phyloP scores from a whole-genome alignment of 2,797 vertebrate genomes.

The Malacoraja senta region DNA sequence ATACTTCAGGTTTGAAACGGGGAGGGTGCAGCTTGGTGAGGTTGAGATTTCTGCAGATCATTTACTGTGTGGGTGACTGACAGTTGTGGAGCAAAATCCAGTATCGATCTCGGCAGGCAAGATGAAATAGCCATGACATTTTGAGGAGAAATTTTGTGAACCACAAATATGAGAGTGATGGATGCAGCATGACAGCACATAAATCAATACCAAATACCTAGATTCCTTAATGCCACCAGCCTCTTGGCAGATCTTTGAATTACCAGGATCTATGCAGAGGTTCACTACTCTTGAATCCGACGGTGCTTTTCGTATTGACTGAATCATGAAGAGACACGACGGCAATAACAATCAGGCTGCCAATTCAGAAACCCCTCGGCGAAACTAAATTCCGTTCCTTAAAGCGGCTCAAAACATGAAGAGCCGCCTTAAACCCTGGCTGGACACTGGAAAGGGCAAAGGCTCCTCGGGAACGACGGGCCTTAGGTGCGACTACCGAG shows the following conservation, averaged over 20 bases:
- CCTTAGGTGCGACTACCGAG: not conserved
- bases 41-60: not conserved
- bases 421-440: constrained; percentile 20
- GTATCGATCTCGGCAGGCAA: constrained; percentile 58
- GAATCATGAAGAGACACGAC: constrained; percentile 61
- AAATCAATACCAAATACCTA: constrained; percentile 99
- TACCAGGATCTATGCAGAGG: constrained; percentile 72
- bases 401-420: constrained; percentile 16
- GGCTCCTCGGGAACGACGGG: too few species aligned
- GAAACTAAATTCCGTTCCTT: constrained; percentile 22
- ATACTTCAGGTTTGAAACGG: not conserved
- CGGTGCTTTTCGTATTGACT: constrained; percentile 74
- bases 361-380: constrained; percentile 36
- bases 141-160: constrained; percentile 95
- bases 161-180: constrained; percentile 91
- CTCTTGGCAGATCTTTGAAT: constrained; percentile 82
- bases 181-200: constrained; percentile 82
- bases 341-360: constrained; percentile 78
- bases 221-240: constrained; percentile 99
- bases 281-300: constrained; percentile 55
- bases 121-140: constrained; percentile 98
- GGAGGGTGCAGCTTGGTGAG: not conserved
- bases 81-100: constrained; percentile 39
- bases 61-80: constrained; percentile 23
- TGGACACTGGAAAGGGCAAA: constrained; percentile 24